Base-by-base conservation (phyloP, 2,888 invertebrate species). In the Perizoma affinitatum region DNA sequence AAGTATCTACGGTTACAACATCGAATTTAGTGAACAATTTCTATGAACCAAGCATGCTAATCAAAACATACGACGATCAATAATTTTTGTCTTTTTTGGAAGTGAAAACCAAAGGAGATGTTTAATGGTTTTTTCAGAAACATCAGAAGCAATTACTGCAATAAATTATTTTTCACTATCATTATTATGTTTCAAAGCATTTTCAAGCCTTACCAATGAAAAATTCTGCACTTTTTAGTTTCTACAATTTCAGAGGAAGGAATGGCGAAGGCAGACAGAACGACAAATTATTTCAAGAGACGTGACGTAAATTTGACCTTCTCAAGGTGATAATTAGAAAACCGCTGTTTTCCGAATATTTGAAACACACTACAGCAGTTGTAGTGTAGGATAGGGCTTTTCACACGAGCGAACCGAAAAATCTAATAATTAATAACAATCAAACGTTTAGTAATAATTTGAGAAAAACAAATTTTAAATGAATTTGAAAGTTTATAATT, bases 251-350 rank as follows among this genome's bases (percentile, higher is more conserved):
- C 36, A 52, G 46, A 22, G 22, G 22, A 10, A 50, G 42, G 44
- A 7, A 35, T 11, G 47, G 38, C 43, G 10, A 51, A 53, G 48
- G 50, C 6, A 51, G 53, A 51, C 6, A 51, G 53, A 51, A 47
- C 41, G 34, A 22, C 10, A n/a, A 50, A 9, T 5, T 1, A 43
- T 5, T 5, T 10, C 4, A 11, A 7, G 9, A 47, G 47, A 47
- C n/a, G 51, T 51, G 11, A 11, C 56, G 45, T n/a, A 45, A n/a
- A 8, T 83, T 79, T 87, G 87, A 89, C 92, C 91, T 92, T 86
- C 78, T 74, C 86, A 92, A 92, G 91, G 91, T 86, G 92, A 91
- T 80, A 80, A n/a, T n/a, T n/a, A 65, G 5, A 64, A 56, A 63
- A 51, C 47, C 64, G 54, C 33, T 11, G 35, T 40, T 54, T 58